phyloP scores from a whole-genome alignment of 2,888 invertebrate species.

The Ichneumon xanthorius region DNA sequence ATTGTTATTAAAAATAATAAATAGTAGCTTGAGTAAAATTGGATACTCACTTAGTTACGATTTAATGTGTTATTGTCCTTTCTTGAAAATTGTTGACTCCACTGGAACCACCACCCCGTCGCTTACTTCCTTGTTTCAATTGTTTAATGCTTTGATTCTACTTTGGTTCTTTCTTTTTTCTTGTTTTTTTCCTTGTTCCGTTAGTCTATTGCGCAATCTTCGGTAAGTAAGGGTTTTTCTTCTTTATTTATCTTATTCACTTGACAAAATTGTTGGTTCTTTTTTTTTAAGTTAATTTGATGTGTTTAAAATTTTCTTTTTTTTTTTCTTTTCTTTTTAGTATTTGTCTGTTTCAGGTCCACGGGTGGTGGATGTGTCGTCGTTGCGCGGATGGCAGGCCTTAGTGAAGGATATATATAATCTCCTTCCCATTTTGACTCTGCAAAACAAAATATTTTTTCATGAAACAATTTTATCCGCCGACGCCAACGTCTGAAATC shows the following conservation, averaged over 20 bases:
- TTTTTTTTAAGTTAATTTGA: constrained; percentile 31
- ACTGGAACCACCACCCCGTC: constrained; percentile 78
- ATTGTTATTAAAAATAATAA: too few species aligned
- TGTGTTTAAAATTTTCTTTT: constrained; percentile 61
- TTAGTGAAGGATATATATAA: constrained; percentile 83
- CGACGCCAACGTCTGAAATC: neutral
- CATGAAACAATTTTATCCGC: neutral
- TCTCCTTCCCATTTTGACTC: constrained; percentile 85
- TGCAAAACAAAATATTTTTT: constrained; percentile 67
- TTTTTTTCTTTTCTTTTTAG: constrained; percentile 47
- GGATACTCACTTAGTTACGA: constrained; percentile 72
- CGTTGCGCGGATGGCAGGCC: constrained; percentile 84
- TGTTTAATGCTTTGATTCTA: constrained; percentile 60
- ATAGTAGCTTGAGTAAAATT: neutral
- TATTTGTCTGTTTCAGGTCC: constrained; percentile 72
- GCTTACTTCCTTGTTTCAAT: constrained; percentile 59
- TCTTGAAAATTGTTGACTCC: constrained; percentile 74
- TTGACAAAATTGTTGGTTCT: constrained; percentile 61
- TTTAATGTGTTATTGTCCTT: constrained; percentile 76
- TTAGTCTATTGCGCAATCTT: constrained; percentile 51
- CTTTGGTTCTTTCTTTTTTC: constrained; percentile 59
- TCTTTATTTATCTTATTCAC: constrained; percentile 31
- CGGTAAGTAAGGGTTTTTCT: constrained; percentile 56
- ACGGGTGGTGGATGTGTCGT: constrained; percentile 81
- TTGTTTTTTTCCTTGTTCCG: constrained; percentile 35